Conservation (phyloP, 2,888 invertebrate genomes). For the Drosophila nr. perissopoda region DNA sequence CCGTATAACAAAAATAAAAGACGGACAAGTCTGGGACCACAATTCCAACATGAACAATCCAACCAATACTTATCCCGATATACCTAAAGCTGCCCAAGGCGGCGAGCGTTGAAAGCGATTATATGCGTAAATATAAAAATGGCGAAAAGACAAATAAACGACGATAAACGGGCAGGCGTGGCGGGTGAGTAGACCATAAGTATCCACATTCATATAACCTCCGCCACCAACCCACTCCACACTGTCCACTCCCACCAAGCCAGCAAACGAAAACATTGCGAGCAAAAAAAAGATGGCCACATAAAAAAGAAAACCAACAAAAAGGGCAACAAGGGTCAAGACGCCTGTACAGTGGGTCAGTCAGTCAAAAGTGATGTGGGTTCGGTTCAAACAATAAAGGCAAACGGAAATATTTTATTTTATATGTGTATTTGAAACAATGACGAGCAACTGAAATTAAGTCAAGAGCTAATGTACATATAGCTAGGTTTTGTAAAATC, state of each 20-base stretch:
- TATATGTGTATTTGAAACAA: background rate
- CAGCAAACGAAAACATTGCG: slow-evolving; percentile 46
- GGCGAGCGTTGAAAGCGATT: slow-evolving; percentile 77
- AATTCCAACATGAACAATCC: slow-evolving; percentile 1
- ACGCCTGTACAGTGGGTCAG: slow-evolving; percentile 37
- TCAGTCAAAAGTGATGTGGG: background rate
- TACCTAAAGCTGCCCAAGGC: slow-evolving; percentile 49
- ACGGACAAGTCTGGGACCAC: slow-evolving; percentile 35
- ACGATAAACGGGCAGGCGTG: slow-evolving; percentile 70
- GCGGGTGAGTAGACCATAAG: slow-evolving; percentile 44
- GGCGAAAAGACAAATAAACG: slow-evolving; percentile 80
- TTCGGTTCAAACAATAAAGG: background rate
- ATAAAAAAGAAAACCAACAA: slow-evolving; percentile 63
- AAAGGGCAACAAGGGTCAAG: slow-evolving; percentile 50
- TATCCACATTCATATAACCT: slow-evolving; percentile 10
- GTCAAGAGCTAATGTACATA: background rate
- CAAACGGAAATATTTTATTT: background rate
- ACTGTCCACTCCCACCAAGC: slow-evolving; percentile 7
- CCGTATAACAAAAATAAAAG: slow-evolving; percentile 42
- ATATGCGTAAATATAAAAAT: slow-evolving; percentile 81
- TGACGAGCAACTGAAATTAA: too few relatives aligned
- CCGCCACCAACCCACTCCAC: background rate
- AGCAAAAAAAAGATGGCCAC: slow-evolving; percentile 64
- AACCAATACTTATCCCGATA: slow-evolving; percentile 7
- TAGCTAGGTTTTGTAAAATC: background rate